A percentile compares a stretch with the other conserved stretches of the same genome.
phyloP scores from a whole-genome alignment of 2,113 vertebrate species.

The Ceyx melanurus region DNA sequence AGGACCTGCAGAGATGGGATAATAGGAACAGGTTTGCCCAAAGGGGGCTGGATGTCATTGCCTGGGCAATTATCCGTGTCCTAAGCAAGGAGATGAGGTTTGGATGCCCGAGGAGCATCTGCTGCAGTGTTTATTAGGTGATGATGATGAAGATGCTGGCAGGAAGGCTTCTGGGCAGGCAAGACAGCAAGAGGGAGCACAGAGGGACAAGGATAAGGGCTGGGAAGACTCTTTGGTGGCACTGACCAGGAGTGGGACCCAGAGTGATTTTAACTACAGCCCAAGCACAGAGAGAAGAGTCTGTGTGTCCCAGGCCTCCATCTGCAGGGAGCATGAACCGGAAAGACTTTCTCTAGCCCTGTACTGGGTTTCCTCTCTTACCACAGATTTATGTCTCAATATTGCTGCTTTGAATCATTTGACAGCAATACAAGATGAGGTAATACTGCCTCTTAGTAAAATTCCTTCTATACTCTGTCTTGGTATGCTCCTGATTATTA shows the following conservation, averaged over 20 bases:
- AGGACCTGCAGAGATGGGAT: background rate
- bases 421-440: background rate
- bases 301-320: fast-evolving
- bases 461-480: background rate
- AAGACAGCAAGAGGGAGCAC: fast-evolving
- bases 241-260: background rate
- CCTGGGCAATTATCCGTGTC: background rate
- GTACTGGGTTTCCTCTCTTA: background rate
- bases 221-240: background rate
- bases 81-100: background rate
- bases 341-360: background rate
- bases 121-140: fast-evolving
- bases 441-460: background rate
- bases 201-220: background rate
- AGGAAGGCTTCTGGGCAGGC: background rate
- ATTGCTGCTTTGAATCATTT: background rate
- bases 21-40: background rate
- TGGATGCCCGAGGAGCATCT: background rate
- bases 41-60: background rate
- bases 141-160: background rate
- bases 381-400: background rate
- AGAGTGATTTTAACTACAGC: background rate
- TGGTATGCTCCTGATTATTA: background rate
- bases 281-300: fast-evolving
- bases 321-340: fast-evolving